A percentile compares a stretch with the other conserved stretches of the same genome.
phyloP scores from a whole-genome alignment of 2,888 invertebrate genomes.

The Nemotelus pantherinus region DNA sequence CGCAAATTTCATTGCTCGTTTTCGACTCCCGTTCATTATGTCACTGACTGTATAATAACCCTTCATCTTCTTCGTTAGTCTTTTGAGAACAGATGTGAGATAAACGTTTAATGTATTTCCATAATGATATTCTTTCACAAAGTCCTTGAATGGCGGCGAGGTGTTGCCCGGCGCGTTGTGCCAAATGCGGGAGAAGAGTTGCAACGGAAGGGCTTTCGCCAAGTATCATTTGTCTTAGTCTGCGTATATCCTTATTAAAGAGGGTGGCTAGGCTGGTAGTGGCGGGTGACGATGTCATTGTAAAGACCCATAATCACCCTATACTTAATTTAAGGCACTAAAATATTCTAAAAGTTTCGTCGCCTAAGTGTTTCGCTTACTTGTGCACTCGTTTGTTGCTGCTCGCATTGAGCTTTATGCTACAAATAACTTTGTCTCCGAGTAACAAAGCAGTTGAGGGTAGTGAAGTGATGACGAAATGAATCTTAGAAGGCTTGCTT shows the following conservation, averaged over 20 bases:
- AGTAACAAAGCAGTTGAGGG: background rate
- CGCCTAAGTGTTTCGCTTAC: conserved; percentile 17
- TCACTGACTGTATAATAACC: conserved; percentile 39
- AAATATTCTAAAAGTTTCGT: conserved; percentile 50
- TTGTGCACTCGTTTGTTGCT: conserved; percentile 16
- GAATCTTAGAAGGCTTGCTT: conserved; percentile 12
- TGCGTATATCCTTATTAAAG: conserved; percentile 37
- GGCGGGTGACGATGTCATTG: conserved; percentile 28
- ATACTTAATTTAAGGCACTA: conserved; percentile 51
- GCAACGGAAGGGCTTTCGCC: conserved; percentile 39
- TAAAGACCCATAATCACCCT: conserved; percentile 51
- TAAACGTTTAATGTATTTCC: conserved; percentile 51
- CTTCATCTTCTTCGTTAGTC: conserved; percentile 42
- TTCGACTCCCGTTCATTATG: conserved; percentile 29
- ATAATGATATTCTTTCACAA: conserved; percentile 50
- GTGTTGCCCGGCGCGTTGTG: background rate
- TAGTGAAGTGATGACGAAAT: conserved; percentile 11
- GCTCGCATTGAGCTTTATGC: conserved; percentile 26
- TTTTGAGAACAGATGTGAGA: conserved; percentile 46
- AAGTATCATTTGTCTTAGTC: conserved; percentile 50
- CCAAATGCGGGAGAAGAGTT: conserved; percentile 6
- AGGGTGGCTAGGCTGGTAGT: background rate
- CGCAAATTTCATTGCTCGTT: conserved; percentile 17
- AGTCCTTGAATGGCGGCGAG: conserved; percentile 42
- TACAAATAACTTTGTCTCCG: conserved; percentile 26